Percentiles rank a stretch among this genome's conserved stretches.
phyloP scores from a whole-genome alignment of 2,888 invertebrate species.

The Sepiola atlantica region DNA sequence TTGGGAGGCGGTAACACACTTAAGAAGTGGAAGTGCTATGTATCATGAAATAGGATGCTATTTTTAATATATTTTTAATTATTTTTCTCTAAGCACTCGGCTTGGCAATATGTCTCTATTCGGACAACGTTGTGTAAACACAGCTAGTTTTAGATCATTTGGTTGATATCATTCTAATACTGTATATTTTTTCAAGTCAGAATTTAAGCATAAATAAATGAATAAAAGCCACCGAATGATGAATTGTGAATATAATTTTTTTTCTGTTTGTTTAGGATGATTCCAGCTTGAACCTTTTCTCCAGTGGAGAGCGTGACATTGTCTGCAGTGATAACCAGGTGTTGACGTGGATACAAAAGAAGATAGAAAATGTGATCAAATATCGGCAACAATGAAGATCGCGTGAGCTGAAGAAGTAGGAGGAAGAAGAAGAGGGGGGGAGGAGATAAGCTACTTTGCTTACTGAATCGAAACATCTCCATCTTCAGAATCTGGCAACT shows the following conservation, averaged over 20 bases:
- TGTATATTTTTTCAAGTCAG: too few species aligned
- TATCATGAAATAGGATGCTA: too few species aligned
- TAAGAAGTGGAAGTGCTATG: too few species aligned
- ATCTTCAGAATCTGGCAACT: neutral
- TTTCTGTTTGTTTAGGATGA: constrained; percentile 59
- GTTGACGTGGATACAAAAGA: constrained; percentile 82
- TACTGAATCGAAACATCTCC: neutral
- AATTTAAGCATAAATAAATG: too few species aligned
- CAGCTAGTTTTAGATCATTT: too few species aligned
- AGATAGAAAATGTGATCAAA: constrained; percentile 81
- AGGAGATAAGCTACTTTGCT: neutral
- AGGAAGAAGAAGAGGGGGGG: neutral
- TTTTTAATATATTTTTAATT: too few species aligned
- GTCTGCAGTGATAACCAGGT: constrained; percentile 81
- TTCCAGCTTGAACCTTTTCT: constrained; percentile 70
- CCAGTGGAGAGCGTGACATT: constrained; percentile 82
- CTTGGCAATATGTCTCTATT: too few species aligned
- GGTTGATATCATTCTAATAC: too few species aligned
- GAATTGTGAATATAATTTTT: neutral
- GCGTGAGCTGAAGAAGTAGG: neutral
- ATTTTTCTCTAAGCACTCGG: too few species aligned
- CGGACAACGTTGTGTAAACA: too few species aligned
- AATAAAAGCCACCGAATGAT: too few species aligned
- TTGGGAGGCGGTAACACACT: too few species aligned
- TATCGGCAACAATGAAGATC: constrained; percentile 42